Evolutionary conservation across 2,888 invertebrate species (phyloP).

Genomic region (Litoditis marina): DNA sequence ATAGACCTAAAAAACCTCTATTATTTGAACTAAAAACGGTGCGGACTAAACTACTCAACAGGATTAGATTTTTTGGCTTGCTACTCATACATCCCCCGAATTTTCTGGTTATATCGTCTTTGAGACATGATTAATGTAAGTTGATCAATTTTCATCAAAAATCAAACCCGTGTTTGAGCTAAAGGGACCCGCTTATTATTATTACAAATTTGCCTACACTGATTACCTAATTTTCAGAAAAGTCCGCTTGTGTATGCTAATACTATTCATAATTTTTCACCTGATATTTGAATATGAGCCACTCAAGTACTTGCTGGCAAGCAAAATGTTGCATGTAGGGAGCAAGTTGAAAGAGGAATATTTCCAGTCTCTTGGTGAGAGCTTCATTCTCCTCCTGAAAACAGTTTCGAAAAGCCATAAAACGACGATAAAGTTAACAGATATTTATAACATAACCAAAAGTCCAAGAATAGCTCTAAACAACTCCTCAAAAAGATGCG

Average conservation of each 20-base stretch:
- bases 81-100: no score
- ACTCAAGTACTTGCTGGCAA: conserved; percentile 87
- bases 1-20: conserved; percentile 74
- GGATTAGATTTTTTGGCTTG: no score
- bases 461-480: no score
- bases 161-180: not conserved
- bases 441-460: no score
- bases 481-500: no score
- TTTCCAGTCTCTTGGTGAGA: conserved; percentile 74
- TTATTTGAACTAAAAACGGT: not conserved
- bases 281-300: conserved; percentile 77
- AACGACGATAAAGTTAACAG: not conserved
- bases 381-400: conserved; percentile 73
- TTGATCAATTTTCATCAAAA: not conserved
- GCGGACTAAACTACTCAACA: no score
- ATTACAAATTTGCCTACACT: not conserved
- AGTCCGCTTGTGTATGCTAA: no score
- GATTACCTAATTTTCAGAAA: not conserved
- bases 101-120: no score
- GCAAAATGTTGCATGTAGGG: conserved; percentile 83
- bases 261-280: no score
- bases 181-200: not conserved
- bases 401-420: not conserved
- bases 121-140: no score
- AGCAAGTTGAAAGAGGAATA: conserved; percentile 76